Evolutionary conservation across 2,113 vertebrate species (phyloP).

Genomic region (Daboia siamensis): DNA sequence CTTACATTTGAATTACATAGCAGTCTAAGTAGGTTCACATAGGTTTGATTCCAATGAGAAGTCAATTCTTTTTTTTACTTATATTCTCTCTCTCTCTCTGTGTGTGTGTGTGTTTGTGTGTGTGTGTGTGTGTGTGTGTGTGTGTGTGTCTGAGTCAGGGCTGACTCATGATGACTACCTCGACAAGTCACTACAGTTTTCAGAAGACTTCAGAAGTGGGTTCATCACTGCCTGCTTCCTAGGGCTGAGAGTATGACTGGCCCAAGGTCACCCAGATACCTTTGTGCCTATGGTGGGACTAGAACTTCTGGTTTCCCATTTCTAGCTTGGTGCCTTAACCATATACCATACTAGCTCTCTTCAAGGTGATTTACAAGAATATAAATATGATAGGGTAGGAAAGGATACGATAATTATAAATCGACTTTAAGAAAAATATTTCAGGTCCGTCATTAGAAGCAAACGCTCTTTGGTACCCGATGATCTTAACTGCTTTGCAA

Average conservation of each 20-base stretch:
- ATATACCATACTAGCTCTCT: neutral
- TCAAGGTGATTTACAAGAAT: neutral
- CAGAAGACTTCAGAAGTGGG: neutral
- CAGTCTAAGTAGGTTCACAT: neutral
- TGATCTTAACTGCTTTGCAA: neutral
- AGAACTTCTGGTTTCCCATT: neutral
- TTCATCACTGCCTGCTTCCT: neutral
- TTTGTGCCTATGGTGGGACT: neutral
- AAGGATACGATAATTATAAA: neutral
- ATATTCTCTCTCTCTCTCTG: neutral
- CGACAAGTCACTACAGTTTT: neutral
- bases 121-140: no score
- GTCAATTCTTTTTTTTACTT: neutral
- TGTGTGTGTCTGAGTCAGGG: neutral
- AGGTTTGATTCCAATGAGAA: neutral
- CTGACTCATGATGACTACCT: neutral
- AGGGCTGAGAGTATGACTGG: neutral
- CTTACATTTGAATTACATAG: neutral
- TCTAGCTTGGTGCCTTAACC: neutral
- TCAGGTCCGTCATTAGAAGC: neutral
- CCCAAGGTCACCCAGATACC: no score
- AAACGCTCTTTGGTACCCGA: neutral
- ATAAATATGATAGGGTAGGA: neutral
- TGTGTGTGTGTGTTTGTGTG: no score
- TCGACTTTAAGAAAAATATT: neutral